Base-by-base conservation (phyloP, 1,140 invertebrate species). In the Drosophila navojoa region DNA sequence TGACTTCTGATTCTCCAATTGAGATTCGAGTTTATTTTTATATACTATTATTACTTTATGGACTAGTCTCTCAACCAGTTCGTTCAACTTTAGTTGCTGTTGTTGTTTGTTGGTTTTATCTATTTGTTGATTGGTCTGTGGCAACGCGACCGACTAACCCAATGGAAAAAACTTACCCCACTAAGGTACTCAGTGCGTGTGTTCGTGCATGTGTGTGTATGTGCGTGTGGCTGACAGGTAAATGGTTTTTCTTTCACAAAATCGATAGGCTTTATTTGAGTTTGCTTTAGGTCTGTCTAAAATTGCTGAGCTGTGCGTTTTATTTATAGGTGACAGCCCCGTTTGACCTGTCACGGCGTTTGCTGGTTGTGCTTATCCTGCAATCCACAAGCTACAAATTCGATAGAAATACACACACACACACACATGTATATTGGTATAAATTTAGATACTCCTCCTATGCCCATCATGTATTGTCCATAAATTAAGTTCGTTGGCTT, bases 31-130 rank as follows among this genome's bases (percentile, higher is more conserved):
- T 44, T 55, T 25, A 44, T 27, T 44, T 42, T 44, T 27, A 3
- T 25, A 29, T 29, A 5, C 7, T 35, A 11, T 32, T 53, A 16
- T 57, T 25, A 25, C 27, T 45, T 66, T 67, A 47, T 22, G 27
- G 29, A 19, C 29, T 42, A n/a, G 35, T 45, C 38, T 27, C 22
- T 49, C 25, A 42, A 58, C 32, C 22, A 35, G 79, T 86, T 86
- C 78, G 66, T 86, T 85, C 78, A 85, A 85, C 81, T 74, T 54
- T 63, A 38, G 6, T 58, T 44, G 22, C 50, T 71, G 47, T 47
- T 53, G 19, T 25, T 42, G 11, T 49, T 67, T 29, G 22, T 53
- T 54, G 42, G 49, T 58, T 63, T 59, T 54, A 71, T 77, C 45
- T 44, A 62, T 68, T 38, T 40, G n/a, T 61, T 13, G 15, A 61